Evolutionary conservation across 2,888 invertebrate genomes (phyloP), one percentile per base, ranked within the genome.

Genomic region (Nebria salina): DNA sequence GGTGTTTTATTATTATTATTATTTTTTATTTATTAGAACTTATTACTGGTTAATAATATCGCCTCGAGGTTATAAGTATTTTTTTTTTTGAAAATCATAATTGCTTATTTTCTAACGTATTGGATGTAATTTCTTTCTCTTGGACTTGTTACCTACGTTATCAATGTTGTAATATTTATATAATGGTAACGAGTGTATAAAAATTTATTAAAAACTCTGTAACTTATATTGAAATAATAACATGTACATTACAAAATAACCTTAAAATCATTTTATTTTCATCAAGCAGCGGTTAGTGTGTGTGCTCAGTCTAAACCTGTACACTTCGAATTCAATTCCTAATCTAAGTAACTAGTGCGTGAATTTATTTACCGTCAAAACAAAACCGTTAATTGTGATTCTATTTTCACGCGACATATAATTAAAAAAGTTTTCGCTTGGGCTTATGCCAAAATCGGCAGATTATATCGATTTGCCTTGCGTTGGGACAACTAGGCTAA

Each of bases 11-110:
- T 72, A 68, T 76, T 70, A 26, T n/a, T 77, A 65, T 73, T 78
- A 68, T 75, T 80, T 80, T 80, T 66, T 80, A 75, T 75, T 75
- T 75, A 80, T 79, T 79, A 79, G 75, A 79, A 79, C 54, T 78
- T 72, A 41, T 34, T 54, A 68, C 79, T 75, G 42, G 72, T 75
- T 80, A 80, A 77, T 65, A 65, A 26, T 54, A 54, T 72, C 41
- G 77, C 65, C 73, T 72, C 65, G 34, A 65, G 72, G 54, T 54
- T 54, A 54, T 54, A 54, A 54, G 54, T 54, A 2, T 54, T 54
- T 54, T 54, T 54, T 54, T 54, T 54, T 54, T 54, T 54, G 54
- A 54, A 54, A 54, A 54, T 54, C 54, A 54, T 54, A 20, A 41
- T 80, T 20, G 75, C 75, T 80, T 80, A 43, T 75, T 80, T 80